Base-by-base conservation (phyloP, 2,113 vertebrate species). In the Heloderma charlesbogerti region DNA sequence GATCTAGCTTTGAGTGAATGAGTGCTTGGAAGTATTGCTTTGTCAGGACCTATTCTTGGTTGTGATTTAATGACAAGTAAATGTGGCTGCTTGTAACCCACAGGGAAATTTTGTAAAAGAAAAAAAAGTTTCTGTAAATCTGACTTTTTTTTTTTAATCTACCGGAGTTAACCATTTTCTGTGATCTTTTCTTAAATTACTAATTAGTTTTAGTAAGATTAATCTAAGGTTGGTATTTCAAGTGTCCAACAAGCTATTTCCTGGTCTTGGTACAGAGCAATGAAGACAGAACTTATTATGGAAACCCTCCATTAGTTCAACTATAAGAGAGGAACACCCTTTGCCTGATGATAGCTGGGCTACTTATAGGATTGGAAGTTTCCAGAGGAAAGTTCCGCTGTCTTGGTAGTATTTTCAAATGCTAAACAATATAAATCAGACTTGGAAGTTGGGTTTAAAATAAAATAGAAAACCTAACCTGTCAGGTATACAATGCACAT, bases 61-160 rank as follows among this genome's bases (percentile, higher is more conserved):
- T 79, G 40, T 79, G 57, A 79, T 79, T 88, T 79, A 66, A 43
- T 75, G 79, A 75, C 86, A n/a, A 88, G 86, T 88, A 88, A 63
- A 77, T 77, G 86, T 34, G 74, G 54, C 37, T 77, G 54, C 25
- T 51, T 75, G 22, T 6, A 45, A 3, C 60, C 20, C 43, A 86
- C 4, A 34, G 69, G 34, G 48, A 74, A 74, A 27, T 27, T 16
- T 66, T 66, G 74, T 45, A 48, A 63, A 43, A 5, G 27, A 8
- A 3, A 10, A 37, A 22, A 27, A 6, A 57, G 1, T 40, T 57
- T 75, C 51, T 54, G 9, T 40, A 87, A 45, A 79, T 54, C 3
- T 34, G 54, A 7, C 43, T n/a, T n/a, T 15, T 60, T 84, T 83
- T 83, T 84, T 86, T 72, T 54, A 29, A 88, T 22, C 43, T 66